Base-by-base conservation (phyloP, 2,888 invertebrate species). In the Drosophila percnosoma region DNA sequence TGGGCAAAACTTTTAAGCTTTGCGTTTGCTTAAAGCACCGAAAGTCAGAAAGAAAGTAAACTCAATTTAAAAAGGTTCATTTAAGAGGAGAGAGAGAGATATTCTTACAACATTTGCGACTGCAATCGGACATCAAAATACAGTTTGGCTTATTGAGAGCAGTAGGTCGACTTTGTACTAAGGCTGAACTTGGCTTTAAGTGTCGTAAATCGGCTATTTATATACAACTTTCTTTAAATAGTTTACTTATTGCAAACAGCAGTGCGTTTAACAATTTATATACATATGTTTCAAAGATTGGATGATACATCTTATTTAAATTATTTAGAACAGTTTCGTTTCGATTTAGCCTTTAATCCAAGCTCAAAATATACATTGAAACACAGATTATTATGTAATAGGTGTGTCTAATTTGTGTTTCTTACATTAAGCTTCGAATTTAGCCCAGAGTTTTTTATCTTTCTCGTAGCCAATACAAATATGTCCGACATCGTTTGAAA, bases 1-100 rank as follows among this genome's bases (percentile, higher is more conserved):
- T 62, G 31, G 3, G 38, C 5, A 11, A 60, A 65, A 72, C 55
- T 65, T 59, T 64, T 49, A 33, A 31, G 45, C 38, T 38, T 51
- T 49, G 53, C 42, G 49, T 33, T 53, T 53, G 29, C 4, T 49
- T 59, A 54, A 61, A 52, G 61, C 31, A 33, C 1, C 40, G 42
- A 52, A 40, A 21, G 27, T 27, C 18, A 11, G 15, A 45, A 45
- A 45, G 24, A 27, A 36, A 7, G 54, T 27, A 27, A 38, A 8
- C 15, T 29, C 10, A 31, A 18, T 11, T 27, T 31, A 10, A 24
- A 24, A 29, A 15, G 10, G 21, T 48, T 24, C 1, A 34, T 21
- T n/a, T 2, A 48, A 7, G 13, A 29, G 31, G 6, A n/a, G 7
- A 18, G 7, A 38, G 13, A 29, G 1, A 10, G 7, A 38, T 13